Percentiles rank a stretch among this genome's conserved stretches.
Evolutionary conservation across 2,888 invertebrate species (phyloP).

Genomic region (Mechanitis mazaeus): DNA sequence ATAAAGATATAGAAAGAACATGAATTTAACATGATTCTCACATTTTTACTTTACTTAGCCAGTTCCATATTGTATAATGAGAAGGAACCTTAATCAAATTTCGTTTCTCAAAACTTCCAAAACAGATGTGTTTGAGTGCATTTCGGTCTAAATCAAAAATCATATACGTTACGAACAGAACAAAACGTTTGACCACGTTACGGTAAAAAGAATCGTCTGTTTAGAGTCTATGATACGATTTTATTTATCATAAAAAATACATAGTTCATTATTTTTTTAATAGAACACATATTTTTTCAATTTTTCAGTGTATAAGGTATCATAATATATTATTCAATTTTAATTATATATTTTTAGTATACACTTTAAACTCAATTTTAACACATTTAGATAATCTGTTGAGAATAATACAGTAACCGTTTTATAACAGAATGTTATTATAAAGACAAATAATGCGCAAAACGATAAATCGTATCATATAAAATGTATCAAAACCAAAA

Average conservation of each 20-base stretch:
- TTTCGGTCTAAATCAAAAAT: slow-evolving; percentile 57
- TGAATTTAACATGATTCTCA: too few species aligned
- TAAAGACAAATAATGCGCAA: background rate
- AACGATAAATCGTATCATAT: slow-evolving; percentile 13
- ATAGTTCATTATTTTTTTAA: background rate
- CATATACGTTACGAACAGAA: slow-evolving; percentile 49
- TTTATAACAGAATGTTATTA: background rate
- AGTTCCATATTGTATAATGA: slow-evolving; percentile 5
- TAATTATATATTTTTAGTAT: too few species aligned
- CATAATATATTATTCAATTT: too few species aligned
- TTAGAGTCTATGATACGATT: slow-evolving; percentile 23
- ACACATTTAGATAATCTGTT: too few species aligned
- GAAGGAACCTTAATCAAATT: slow-evolving; percentile 13
- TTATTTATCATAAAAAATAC: background rate
- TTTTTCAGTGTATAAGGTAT: too few species aligned
- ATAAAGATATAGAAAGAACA: too few species aligned
- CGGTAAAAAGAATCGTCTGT: slow-evolving; percentile 26
- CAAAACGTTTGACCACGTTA: slow-evolving; percentile 47
- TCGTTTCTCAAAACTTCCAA: slow-evolving; percentile 13
- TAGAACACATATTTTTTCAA: too few species aligned
- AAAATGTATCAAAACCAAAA: slow-evolving; percentile 42
- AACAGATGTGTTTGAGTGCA: slow-evolving; percentile 29
- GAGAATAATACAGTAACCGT: too few species aligned
- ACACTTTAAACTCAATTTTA: too few species aligned
- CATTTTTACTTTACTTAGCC: too few species aligned